A percentile compares a stretch with the other conserved stretches of the same genome.
Evolutionary conservation across 2,888 invertebrate genomes (phyloP).

Genomic region (Sialis fuliginosa): DNA sequence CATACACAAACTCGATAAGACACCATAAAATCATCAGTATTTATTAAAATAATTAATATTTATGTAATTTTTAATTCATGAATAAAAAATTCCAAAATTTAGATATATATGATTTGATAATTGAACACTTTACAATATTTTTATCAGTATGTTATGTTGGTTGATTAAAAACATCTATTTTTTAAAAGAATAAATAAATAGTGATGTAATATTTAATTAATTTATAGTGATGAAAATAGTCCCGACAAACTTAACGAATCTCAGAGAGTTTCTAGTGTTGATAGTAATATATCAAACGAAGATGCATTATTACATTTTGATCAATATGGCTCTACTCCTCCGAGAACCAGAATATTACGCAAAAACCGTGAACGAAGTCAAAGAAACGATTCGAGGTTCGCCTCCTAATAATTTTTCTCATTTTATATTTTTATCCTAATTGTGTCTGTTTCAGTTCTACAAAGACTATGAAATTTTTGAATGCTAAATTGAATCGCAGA

Average conservation of each 20-base stretch:
- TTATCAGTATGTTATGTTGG: no score
- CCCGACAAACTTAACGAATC: not conserved
- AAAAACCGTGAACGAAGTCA: conserved; percentile 30
- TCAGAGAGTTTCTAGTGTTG: conserved; percentile 4
- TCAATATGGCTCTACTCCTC: conserved; percentile 60
- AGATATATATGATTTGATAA: no score
- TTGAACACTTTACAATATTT: no score
- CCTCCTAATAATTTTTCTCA: no score
- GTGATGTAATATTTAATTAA: not conserved
- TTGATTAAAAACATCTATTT: not conserved
- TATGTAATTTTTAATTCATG: conserved; percentile 16
- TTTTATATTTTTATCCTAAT: no score
- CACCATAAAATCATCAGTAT: no score
- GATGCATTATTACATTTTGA: conserved; percentile 31
- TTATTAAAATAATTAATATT: no score
- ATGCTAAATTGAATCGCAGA: conserved; percentile 13
- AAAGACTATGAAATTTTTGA: conserved; percentile 3
- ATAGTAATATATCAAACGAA: conserved; percentile 7
- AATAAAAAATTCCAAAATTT: no score
- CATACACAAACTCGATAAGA: no score
- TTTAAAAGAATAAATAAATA: not conserved
- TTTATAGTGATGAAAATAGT: not conserved
- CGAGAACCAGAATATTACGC: conserved; percentile 45
- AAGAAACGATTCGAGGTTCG: conserved; percentile 16
- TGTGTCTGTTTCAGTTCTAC: not conserved